Percentiles rank a stretch among this genome's conserved stretches.
These are phyloP conservation scores for Hydrozoanthus gracilis DNA, from an alignment of 92 coral and sea anemone genomes.

Conservation along the genomic window DNA sequence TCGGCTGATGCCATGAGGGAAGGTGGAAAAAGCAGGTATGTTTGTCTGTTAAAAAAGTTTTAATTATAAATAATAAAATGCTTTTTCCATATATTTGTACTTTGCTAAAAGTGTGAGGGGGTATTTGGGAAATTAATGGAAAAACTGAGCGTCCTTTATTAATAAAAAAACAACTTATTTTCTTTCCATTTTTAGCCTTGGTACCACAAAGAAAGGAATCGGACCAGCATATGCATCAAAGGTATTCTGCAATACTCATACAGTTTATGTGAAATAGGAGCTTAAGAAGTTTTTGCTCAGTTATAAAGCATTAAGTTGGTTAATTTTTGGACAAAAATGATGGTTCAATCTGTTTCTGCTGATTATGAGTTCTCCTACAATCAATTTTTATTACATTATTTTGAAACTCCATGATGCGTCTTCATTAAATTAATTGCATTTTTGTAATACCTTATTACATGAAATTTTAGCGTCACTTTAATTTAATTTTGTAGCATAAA, in stretches of 20 bases:
- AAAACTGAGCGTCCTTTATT: not conserved
- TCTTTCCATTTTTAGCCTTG: constrained; percentile 66
- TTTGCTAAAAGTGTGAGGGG: not conserved
- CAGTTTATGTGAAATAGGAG: not conserved
- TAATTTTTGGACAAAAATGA: too few species aligned
- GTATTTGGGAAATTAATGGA: too few species aligned
- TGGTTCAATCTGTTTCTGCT: too few species aligned
- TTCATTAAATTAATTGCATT: too few species aligned
- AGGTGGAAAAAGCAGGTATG: constrained; percentile 85
- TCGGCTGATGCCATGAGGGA: constrained; percentile 89
- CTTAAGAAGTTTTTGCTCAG: too few species aligned
- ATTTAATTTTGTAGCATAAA: too few species aligned
- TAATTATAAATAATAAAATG: not conserved
- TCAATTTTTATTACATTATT: too few species aligned
- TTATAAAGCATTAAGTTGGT: too few species aligned
- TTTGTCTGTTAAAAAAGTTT: not conserved
- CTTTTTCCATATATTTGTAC: not conserved
- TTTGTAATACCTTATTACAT: too few species aligned
- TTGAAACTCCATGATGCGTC: too few species aligned
- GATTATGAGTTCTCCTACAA: too few species aligned
- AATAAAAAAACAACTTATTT: not conserved
- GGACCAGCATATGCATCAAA: constrained; percentile 99
- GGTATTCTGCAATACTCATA: constrained; percentile 50
- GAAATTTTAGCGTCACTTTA: too few species aligned
- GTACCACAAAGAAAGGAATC: constrained; percentile 98